phyloP scores from a whole-genome alignment of 2,888 invertebrate species.

The Aporophyla lueneburgensis region DNA sequence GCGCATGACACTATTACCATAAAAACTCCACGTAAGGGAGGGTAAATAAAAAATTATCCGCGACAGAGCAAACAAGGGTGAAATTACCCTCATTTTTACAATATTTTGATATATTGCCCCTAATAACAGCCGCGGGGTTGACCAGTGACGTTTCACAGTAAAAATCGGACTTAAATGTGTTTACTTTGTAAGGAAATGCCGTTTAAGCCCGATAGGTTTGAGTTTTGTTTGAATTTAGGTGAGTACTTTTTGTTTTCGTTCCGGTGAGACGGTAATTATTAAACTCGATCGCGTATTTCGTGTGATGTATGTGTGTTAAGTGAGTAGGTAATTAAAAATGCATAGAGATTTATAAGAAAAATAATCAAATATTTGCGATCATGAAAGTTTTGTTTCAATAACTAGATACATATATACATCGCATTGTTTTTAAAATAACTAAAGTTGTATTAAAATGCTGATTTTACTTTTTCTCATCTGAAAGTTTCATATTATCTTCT shows the following conservation, averaged over 20 bases:
- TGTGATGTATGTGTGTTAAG: not conserved
- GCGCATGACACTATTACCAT: constrained; percentile 61
- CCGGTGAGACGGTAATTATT: not conserved
- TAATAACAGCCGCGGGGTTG: constrained; percentile 84
- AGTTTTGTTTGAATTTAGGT: constrained; percentile 55
- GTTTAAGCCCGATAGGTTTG: constrained; percentile 72
- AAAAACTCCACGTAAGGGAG: constrained; percentile 61
- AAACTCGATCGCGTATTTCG: not conserved
- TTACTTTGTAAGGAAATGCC: constrained; percentile 79
- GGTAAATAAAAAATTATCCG: constrained; percentile 72
- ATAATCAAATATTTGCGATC: not conserved
- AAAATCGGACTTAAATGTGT: constrained; percentile 85
- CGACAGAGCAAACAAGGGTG: constrained; percentile 79
- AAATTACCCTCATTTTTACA: constrained; percentile 84
- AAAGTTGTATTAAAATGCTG: not conserved
- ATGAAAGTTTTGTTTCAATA: not conserved
- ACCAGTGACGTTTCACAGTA: constrained; percentile 80
- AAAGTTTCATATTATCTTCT: too few relatives aligned
- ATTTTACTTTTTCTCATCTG: not conserved
- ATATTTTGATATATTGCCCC: constrained; percentile 89
- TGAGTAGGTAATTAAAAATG: not conserved
- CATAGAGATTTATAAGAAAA: not conserved
- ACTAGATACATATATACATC: too few relatives aligned
- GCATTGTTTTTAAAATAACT: not conserved
- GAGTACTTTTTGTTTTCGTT: constrained; percentile 68